phyloP scores from a whole-genome alignment of 1,140 invertebrate genomes.

The Dreissena polymorpha region DNA sequence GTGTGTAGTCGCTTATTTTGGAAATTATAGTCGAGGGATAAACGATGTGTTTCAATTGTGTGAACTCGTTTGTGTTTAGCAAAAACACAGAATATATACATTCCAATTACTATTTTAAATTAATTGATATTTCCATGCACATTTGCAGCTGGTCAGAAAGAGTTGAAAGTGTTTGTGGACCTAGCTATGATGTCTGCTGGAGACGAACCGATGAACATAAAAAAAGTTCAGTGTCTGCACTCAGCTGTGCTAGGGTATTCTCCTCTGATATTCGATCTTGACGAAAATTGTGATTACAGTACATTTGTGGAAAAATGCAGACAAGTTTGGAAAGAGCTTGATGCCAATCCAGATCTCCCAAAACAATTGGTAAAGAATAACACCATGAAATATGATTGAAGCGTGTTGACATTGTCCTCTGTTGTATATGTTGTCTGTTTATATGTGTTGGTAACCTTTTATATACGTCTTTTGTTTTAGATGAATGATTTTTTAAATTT shows the following conservation, averaged over 20 bases:
- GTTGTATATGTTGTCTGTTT: too few species aligned
- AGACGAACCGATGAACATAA: conserved; percentile 69
- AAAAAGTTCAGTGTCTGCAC: conserved; percentile 70
- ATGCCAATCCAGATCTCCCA: conserved; percentile 64
- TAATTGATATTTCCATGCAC: not conserved
- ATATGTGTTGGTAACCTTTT: too few species aligned
- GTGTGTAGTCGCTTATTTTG: not conserved
- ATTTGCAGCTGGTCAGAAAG: conserved; percentile 63
- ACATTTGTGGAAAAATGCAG: conserved; percentile 66
- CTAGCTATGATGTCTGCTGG: conserved; percentile 76
- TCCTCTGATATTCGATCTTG: conserved; percentile 73
- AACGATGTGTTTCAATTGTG: not conserved
- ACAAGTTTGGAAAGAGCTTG: conserved; percentile 68
- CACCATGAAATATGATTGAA: not conserved
- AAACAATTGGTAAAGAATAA: conserved; percentile 66
- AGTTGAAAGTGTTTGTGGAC: conserved; percentile 77
- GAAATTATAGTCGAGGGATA: not conserved
- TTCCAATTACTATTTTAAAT: not conserved
- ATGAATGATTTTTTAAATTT: too few species aligned
- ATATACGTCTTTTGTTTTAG: too few species aligned
- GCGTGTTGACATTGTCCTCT: not conserved
- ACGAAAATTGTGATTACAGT: conserved; percentile 54
- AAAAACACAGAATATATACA: not conserved
- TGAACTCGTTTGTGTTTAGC: not conserved
- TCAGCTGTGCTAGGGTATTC: conserved; percentile 73